Conservation (phyloP, 2,113 vertebrate genomes). For the Pan paniscus region DNA sequence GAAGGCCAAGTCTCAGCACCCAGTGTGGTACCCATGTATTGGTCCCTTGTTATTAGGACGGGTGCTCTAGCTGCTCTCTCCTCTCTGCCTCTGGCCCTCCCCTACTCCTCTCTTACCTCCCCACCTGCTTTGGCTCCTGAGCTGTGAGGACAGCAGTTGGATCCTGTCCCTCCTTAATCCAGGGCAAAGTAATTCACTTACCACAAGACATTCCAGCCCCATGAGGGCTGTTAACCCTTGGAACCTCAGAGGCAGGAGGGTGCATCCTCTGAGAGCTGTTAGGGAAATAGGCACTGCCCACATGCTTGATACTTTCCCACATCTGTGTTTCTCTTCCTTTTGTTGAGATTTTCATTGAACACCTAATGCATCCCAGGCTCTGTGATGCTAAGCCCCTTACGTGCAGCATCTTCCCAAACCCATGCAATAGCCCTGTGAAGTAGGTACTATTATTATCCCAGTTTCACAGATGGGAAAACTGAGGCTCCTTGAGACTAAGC, state of each 20-base stretch:
- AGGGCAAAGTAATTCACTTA: conserved; percentile 64
- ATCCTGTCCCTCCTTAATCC: conserved; percentile 14
- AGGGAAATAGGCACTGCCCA: background rate
- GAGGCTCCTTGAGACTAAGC: background rate
- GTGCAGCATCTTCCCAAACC: background rate
- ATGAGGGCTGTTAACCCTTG: conserved; percentile 70
- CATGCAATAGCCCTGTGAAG: background rate
- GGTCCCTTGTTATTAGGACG: background rate
- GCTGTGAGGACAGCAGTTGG: background rate
- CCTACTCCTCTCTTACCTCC: background rate
- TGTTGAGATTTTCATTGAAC: background rate
- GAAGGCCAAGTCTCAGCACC: background rate
- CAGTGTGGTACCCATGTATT: background rate
- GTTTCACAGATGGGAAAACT: conserved; percentile 15
- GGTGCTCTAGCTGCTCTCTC: background rate
- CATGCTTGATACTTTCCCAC: background rate
- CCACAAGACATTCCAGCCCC: conserved; percentile 60
- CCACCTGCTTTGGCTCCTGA: background rate
- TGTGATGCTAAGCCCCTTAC: background rate
- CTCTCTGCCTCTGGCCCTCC: background rate
- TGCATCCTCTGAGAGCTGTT: background rate
- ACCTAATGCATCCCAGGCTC: background rate
- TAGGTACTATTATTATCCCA: background rate
- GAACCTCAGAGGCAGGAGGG: background rate
- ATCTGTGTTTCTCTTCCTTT: background rate